phyloP scores from a whole-genome alignment of 2,113 vertebrate genomes.

The Colistium nudipinnis region DNA sequence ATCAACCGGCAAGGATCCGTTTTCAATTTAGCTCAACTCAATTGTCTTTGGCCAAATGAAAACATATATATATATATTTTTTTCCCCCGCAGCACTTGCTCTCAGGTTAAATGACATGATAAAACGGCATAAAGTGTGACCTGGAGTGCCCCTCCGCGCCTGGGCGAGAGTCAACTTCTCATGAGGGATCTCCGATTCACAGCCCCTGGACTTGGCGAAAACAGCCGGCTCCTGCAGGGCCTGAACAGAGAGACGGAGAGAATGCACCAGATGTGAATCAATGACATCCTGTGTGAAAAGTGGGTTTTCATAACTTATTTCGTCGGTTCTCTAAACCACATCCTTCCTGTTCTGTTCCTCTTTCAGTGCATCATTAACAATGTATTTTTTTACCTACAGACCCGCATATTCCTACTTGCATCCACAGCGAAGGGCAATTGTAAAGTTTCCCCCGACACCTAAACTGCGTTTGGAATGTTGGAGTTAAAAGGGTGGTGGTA shows the following conservation, averaged over 20 bases:
- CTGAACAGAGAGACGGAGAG: conserved; percentile 70
- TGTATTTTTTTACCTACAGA: background rate
- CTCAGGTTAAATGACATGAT: background rate
- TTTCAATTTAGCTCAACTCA: background rate
- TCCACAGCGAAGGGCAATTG: background rate
- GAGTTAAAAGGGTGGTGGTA: too few species aligned
- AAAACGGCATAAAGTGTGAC: conserved; percentile 67
- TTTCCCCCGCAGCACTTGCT: too few species aligned
- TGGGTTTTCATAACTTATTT: too few species aligned
- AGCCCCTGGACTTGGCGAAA: conserved; percentile 87
- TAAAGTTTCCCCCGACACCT: background rate
- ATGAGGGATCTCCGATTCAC: conserved; percentile 84
- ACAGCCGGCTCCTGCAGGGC: conserved; percentile 87
- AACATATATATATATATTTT: background rate
- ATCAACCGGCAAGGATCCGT: background rate
- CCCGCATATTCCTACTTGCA: background rate
- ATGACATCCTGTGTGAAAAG: too few species aligned
- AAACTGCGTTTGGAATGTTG: background rate
- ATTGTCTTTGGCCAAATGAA: background rate
- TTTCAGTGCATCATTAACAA: background rate
- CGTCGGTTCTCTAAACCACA: too few species aligned
- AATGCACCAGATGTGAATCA: too few species aligned
- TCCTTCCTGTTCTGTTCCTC: too few species aligned
- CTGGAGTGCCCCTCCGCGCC: conserved; percentile 90
- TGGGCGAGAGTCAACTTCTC: conserved; percentile 90